Percentiles rank a stretch among this genome's conserved stretches.
These are phyloP conservation scores for Drosophila falleni DNA, from an alignment of 2,888 invertebrate species.

Conservation along the genomic window DNA sequence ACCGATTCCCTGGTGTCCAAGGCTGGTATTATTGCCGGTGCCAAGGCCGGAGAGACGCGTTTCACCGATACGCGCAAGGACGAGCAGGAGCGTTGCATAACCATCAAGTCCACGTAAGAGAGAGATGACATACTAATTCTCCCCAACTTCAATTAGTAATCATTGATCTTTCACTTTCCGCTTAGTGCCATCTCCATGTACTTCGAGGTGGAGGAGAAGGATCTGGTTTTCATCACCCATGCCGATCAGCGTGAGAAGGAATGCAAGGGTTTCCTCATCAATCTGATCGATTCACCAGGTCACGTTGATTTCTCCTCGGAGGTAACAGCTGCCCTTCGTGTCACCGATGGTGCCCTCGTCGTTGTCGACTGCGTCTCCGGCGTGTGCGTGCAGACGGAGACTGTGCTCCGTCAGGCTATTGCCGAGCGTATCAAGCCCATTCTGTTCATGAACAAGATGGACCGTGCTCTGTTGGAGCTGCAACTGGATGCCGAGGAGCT, in stretches of 20 bases:
- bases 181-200: constrained; percentile 99
- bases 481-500: constrained; percentile 98
- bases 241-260: constrained; percentile 95
- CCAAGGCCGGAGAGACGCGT: constrained; percentile 99
- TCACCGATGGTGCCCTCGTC: constrained; percentile 99
- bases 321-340: constrained; percentile 99
- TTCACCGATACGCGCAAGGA: constrained; percentile 99
- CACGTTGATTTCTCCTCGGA: constrained; percentile 99
- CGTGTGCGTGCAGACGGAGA: constrained; percentile 99
- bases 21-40: constrained; percentile 99
- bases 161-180: background rate
- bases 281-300: constrained; percentile 99
- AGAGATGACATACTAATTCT: constrained; percentile 16
- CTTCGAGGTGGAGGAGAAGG: constrained; percentile 98
- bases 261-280: constrained; percentile 99
- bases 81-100: constrained; percentile 99
- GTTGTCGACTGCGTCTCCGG: constrained; percentile 99
- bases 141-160: background rate
- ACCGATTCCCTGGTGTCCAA: constrained; percentile 99
- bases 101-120: constrained; percentile 97
- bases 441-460: constrained; percentile 99
- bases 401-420: constrained; percentile 99
- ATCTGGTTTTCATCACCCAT: constrained; percentile 96
- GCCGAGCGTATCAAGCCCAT: constrained; percentile 99
- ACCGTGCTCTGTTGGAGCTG: constrained; percentile 98